Evolutionary conservation across 2,888 invertebrate species (phyloP), one percentile per base, ranked within the genome.

Genomic region (Leptura quadrifasciata): DNA sequence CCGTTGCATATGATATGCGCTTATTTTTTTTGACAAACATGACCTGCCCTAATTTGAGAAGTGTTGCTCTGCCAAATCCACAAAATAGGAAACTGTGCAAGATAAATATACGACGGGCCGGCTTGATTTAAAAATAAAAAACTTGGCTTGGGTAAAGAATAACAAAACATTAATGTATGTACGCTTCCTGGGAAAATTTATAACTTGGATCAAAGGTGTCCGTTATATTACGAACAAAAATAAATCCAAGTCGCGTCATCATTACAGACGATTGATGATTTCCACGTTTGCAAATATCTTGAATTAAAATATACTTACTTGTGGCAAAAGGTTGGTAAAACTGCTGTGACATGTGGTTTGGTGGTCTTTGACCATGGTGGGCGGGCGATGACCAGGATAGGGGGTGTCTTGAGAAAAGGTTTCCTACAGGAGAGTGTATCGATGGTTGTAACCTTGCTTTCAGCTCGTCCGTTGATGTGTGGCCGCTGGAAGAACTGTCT

Each of bases 401-500:
- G 20, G 85, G 80, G 3, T 86, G 87, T 70, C 86, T 84, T 17
- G 84, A 78, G 73, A 87, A 86, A 35, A 87, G 77, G 61, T 82
- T 84, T 80, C 86, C 87, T 61, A 89, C 87, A 17, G 89, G 89
- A 69, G 89, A 89, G 77, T 89, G 89, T 69, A 89, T 85, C 21
- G 89, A 84, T 75, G 95, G 95, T 89, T 96, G 96, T 84, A 97
- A 93, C 82, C 97, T 92, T 75, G 96, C 95, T 91, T 97, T 97
- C 87, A 96, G 91, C 90, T 97, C 96, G 89, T 97, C 94, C 21
- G 92, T 93, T 72, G 94, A 94, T 8, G 94, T 91, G 88, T 93
- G 93, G 3, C 93, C 95, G 82, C 91, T 91, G 84, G 96, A 97
- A 81, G 97, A 97, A 84, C 97, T 97, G 91, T 98, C 98, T 86